phyloP scores from a whole-genome alignment of 2,797 vertebrate genomes.

The Esox lucius region DNA sequence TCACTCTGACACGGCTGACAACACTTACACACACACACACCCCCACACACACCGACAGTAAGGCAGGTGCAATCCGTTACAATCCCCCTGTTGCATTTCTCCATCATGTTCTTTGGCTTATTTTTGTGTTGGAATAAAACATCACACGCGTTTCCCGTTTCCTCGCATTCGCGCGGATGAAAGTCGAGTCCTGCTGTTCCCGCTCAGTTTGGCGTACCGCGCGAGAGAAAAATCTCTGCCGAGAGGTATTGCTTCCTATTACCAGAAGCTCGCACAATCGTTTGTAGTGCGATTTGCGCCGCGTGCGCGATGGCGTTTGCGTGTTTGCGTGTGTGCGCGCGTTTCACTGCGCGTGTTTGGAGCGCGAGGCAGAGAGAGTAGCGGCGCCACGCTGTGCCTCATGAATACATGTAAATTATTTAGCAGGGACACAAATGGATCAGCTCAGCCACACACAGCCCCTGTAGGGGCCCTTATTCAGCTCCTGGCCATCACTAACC shows the following conservation, averaged over 20 bases:
- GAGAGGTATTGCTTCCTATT: conserved; percentile 46
- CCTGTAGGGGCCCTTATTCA: conserved; percentile 28
- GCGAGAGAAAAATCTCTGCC: conserved; percentile 36
- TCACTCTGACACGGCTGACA: conserved; percentile 41
- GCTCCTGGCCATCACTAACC: conserved; percentile 1
- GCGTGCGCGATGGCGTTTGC: conserved; percentile 17
- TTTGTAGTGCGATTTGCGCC: background rate
- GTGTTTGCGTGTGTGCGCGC: conserved; percentile 3
- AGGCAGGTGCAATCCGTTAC: too few relatives aligned
- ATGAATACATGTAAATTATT: conserved; percentile 52
- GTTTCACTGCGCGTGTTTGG: background rate
- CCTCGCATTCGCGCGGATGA: conserved; percentile 35
- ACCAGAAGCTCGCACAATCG: conserved; percentile 32
- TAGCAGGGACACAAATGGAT: conserved; percentile 40
- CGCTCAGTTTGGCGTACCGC: conserved; percentile 36
- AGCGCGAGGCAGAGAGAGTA: conserved; percentile 19
- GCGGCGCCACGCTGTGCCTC: conserved; percentile 23
- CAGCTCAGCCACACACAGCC: conserved; percentile 5
- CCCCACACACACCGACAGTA: background rate
- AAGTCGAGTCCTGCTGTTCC: conserved; percentile 29
- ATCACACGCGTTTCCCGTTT: too few relatives aligned
- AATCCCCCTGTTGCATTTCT: too few relatives aligned
- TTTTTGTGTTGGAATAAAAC: too few relatives aligned
- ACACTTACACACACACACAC: conserved; percentile 8
- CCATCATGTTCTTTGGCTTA: too few relatives aligned